Percentiles rank a stretch among this genome's conserved stretches.
phyloP scores from a whole-genome alignment of 2,888 invertebrate species.

The Lacanobia wlatinum region DNA sequence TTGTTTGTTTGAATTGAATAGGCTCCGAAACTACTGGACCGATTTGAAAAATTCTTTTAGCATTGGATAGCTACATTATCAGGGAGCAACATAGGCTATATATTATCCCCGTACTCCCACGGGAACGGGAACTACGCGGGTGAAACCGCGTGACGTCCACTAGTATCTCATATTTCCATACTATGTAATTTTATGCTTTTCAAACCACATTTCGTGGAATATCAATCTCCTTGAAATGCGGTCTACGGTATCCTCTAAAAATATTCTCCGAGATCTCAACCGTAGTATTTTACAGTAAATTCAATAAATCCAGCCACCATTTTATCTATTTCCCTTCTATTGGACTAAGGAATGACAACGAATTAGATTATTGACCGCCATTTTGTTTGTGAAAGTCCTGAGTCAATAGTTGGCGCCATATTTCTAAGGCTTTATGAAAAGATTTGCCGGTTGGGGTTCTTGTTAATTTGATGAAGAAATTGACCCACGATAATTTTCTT shows the following conservation, averaged over 20 bases:
- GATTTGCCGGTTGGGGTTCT: conserved; percentile 12
- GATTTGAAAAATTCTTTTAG: no score
- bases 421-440: conserved; percentile 48
- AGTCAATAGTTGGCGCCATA: conserved; percentile 43
- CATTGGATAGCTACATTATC: no score
- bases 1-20: no score
- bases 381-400: conserved; percentile 39
- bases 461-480: conserved; percentile 49
- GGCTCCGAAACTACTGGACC: no score
- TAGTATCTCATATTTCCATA: no score
- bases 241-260: background rate
- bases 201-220: no score
- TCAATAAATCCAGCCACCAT: conserved; percentile 1
- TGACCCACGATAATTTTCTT: conserved; percentile 7
- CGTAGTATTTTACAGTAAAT: conserved; percentile 4
- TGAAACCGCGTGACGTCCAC: no score
- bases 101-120: no score
- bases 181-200: no score
- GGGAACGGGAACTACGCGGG: no score
- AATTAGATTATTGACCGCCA: conserved; percentile 45
- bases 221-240: background rate
- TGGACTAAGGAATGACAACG: conserved; percentile 23
- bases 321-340: background rate
- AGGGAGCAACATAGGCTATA: no score
- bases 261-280: background rate